phyloP scores from a whole-genome alignment of 2,113 vertebrate species.

The Formicarius rufipectus region DNA sequence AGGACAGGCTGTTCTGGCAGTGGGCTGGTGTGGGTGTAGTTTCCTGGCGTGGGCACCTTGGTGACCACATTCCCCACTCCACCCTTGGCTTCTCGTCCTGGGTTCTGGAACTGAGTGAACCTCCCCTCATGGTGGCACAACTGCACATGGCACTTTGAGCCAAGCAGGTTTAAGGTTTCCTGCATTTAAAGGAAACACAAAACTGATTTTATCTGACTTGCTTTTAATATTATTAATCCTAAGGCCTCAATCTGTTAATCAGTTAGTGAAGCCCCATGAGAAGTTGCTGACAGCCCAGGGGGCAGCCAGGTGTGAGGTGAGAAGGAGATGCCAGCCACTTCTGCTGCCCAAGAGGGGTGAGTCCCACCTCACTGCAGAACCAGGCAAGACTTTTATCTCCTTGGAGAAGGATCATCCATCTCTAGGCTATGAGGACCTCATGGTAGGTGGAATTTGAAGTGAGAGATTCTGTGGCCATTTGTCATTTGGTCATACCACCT shows the following conservation, averaged over 20 bases:
- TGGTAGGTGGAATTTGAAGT: not conserved
- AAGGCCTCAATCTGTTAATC: not conserved
- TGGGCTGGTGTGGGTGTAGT: not conserved
- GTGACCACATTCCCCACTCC: not conserved
- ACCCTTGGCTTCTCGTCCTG: not conserved
- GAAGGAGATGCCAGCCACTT: not conserved
- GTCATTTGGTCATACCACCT: not conserved
- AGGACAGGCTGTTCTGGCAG: not conserved
- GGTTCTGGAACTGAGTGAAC: not conserved
- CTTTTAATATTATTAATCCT: not conserved
- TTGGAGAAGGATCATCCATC: not conserved
- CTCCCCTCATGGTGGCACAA: not conserved
- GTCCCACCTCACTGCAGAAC: not conserved
- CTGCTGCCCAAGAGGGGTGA: not conserved
- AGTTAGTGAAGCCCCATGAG: not conserved
- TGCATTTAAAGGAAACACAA: not conserved
- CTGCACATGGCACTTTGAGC: fast-evolving
- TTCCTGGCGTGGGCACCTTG: not conserved
- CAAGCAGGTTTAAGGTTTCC: not conserved
- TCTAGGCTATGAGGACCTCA: not conserved
- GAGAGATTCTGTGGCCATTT: not conserved
- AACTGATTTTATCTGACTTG: not conserved
- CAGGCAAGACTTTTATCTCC: not conserved
- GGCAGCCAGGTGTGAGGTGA: not conserved
- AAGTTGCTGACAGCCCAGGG: not conserved